Evolutionary conservation across 2,888 invertebrate species (phyloP).

Genomic region (Tuberolachnus salignus): DNA sequence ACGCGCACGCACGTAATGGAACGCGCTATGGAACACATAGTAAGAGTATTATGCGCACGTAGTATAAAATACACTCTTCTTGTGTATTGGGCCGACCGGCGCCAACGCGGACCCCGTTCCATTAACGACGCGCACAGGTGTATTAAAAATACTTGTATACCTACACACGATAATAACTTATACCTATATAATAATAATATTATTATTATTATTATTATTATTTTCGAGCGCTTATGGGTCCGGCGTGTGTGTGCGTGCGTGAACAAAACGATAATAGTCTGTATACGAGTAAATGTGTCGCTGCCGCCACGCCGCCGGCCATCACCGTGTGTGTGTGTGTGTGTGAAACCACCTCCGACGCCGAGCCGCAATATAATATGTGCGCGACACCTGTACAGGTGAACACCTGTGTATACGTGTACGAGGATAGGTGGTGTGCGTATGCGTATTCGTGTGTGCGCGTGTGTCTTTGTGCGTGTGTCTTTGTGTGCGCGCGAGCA

Average conservation of each 20-base stretch:
- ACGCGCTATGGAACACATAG: slow-evolving; percentile 39
- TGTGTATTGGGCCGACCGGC: slow-evolving; percentile 38
- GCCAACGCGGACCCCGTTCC: slow-evolving; percentile 48
- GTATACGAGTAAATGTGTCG: slow-evolving; percentile 23
- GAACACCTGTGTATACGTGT: slow-evolving; percentile 38
- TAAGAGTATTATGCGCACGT: slow-evolving; percentile 25
- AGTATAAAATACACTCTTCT: not conserved
- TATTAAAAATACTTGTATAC: slow-evolving; percentile 20
- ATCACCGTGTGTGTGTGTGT: not conserved
- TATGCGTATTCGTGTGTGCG: not conserved
- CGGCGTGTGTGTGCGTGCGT: slow-evolving; percentile 11
- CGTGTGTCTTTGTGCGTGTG: not conserved
- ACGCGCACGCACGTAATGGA: not conserved
- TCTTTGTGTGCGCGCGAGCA: slow-evolving; percentile 5
- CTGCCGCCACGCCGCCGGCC: slow-evolving; percentile 12
- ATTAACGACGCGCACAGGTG: slow-evolving; percentile 55
- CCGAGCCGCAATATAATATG: slow-evolving; percentile 39
- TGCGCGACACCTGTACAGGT: slow-evolving; percentile 53
- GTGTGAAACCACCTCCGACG: not conserved
- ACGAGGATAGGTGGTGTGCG: not conserved
- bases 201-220: slow-evolving; percentile 11
- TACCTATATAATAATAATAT: not conserved
- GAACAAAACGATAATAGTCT: slow-evolving; percentile 24
- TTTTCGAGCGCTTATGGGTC: slow-evolving; percentile 41
- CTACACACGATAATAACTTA: not conserved